Percentiles rank a stretch among this genome's conserved stretches.
Evolutionary conservation across 1,140 invertebrate species (phyloP).

Genomic region (Zaprionus capensis): DNA sequence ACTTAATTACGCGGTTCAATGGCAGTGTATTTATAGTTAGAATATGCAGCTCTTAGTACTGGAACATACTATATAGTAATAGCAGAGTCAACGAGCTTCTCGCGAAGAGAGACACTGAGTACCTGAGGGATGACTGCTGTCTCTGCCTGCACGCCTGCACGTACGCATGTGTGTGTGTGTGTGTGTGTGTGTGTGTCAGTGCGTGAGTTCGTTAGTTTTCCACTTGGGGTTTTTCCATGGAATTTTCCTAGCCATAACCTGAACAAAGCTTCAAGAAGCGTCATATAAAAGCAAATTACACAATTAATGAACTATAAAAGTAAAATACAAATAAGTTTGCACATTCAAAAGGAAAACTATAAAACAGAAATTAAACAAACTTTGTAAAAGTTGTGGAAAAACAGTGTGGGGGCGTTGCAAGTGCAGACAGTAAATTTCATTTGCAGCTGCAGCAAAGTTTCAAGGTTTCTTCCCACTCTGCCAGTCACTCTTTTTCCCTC

Average conservation of each 20-base stretch:
- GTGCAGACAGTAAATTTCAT: neutral
- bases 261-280: neutral
- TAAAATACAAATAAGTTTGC: neutral
- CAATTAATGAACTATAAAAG: neutral
- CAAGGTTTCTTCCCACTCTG: constrained; percentile 2
- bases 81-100: neutral
- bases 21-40: neutral
- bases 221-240: neutral
- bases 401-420: neutral
- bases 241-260: neutral
- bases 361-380: neutral
- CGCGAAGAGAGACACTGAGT: neutral
- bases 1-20: constrained; percentile 4
- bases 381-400: neutral
- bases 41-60: neutral
- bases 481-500: neutral
- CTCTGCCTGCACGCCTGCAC: neutral
- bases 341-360: neutral
- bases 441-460: constrained; percentile 2
- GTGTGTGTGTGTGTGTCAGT: neutral
- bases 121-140: neutral
- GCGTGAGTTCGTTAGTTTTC: neutral
- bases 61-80: neutral
- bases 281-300: neutral
- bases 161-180: neutral